Evolutionary conservation across 2,113 vertebrate species (phyloP), one percentile per base, ranked within the genome.

Genomic region (Phaethon lepturus): DNA sequence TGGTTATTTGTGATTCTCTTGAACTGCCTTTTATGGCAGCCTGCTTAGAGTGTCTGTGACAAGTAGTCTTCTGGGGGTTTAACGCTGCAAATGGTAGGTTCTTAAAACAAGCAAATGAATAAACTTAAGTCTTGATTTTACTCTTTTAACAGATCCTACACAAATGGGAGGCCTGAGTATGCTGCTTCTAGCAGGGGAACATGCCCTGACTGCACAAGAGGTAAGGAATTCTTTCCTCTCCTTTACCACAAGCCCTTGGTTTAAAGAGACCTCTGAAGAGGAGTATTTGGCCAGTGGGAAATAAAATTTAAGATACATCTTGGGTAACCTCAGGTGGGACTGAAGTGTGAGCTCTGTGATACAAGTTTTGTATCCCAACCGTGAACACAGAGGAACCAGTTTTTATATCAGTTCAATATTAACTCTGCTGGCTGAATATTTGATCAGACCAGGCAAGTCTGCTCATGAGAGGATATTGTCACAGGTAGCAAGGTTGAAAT

Each of bases 141-240:
- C 31, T 94, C 52, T 97, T 87, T 88, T 93, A 67, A 83, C 95
- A 99, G 99, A 99, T 98, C 99, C 99, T 88, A 99, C 99, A 33
- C 99, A 99, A 95, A 99, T 99, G 99, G 99, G 99, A 97, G 99
- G 99, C 88, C 98, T 99, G 55, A 99, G 99, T 98, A 99, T 99
- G 99, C 98, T 99, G 97, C 99, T 99, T 95, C 97, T 99, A 98
- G 99, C 99, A 76, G 99, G 99, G 79, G 99, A 99, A 94, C 99
- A 99, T 88, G 99, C 99, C 83, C 99, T 99, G 96, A 99, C 99
- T 92, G 98, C 99, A 95, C 98, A 98, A 97, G 99, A 99, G 99
- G 99, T 99, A 98, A 95, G 98, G 63, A 73, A 15, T 60, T 84
- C 40, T 63, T 20, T 82, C 88, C 38, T 66, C 7, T 69, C 9